Base-by-base conservation (phyloP, 1,140 invertebrate genomes). In the Carcinoscorpius rotundicauda region DNA sequence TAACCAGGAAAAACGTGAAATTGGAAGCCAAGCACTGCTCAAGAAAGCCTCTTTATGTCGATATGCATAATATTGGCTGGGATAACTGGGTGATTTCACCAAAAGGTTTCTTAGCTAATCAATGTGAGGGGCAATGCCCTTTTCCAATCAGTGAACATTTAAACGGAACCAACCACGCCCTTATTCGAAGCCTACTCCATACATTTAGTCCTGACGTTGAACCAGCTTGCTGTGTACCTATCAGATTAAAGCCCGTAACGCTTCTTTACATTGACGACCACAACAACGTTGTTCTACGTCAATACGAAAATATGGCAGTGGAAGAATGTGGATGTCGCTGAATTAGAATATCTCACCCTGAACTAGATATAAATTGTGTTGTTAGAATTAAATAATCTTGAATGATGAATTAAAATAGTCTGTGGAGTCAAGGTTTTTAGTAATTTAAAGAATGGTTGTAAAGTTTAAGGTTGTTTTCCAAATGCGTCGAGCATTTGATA, bases 41-140 rank as follows among this genome's bases (percentile, higher is more conserved):
- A 58, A 81, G 94, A 66, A 86, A 91, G 71, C 81, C 85, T 55
- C 83, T 99, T 63, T 94, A 92, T 78, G 93, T 99, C 11, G 91
- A 98, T 77, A 98, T 99, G 76, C 83, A 79, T 5, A 91, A 97
- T 71, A 93, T 99, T 8, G 95, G 94, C 48, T 99, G 97, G 97
- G 89, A 91, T 73, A 93, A 97, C 78, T 99, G 97, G 97, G 98
- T 99, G 72, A 91, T 99, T n/a, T 95, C 95, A 6, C 97, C 97
- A 4, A 84, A 86, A 5, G 93, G 93, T 49, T 98, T 98, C 79
- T 86, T 96, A 70, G 95, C 96, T 0, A 97, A 84, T 78, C 96
- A 92, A 76, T 99, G 96, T 78, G 84, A 90, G 70, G 96, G 97
- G 4, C 88, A 94, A 72, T 98, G 96, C 78, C 87, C 87, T 5